Evolutionary conservation across 2,888 invertebrate genomes (phyloP), one percentile per base, ranked within the genome.

Genomic region (Saturnia pavonia): DNA sequence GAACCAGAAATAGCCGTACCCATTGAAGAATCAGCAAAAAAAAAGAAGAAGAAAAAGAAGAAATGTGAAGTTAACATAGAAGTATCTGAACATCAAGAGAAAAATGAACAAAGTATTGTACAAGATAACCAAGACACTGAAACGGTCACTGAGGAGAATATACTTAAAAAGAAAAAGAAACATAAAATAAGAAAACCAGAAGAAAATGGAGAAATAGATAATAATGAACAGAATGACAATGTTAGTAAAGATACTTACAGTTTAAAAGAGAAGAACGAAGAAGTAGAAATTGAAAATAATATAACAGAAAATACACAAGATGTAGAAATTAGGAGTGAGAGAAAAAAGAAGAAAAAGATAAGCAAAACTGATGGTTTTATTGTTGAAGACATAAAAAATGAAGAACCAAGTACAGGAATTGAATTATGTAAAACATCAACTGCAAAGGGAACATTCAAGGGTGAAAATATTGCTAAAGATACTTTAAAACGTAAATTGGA

Each of bases 1-100:
- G 89, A 90, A 70, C 93, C 90, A 40, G 90, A 91, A 76, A 78
- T 90, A 73, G 82, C 86, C 8, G 85, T 88, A 3, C 85, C 91
- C 19, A 74, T 85, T 71, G 83, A 88, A 80, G 80, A 89, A 78
- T 83, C 82, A 34, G 88, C 85, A 67, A 90, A 88, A 67, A 90
- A 88, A 77, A 91, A 89, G 79, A 91, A 89, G 82, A 94, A 88
- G 77, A 87, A 77, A 73, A 76, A 76, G 72, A 75, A 77, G 73
- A 76, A 79, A 69, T 65, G 67, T 22, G 70, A 48, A 43, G 57
- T 70, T 22, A 42, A 69, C 27, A 67, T 70, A 42, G 71, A 75
- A 57, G 74, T 40, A 40, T 43, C 69, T 63, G 76, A 77, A 72
- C 69, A 75, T 68, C 77, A 79, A 67, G 75, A 75, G 45, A 73